phyloP scores from a whole-genome alignment of 2,888 invertebrate genomes.

The Myopa testacea region DNA sequence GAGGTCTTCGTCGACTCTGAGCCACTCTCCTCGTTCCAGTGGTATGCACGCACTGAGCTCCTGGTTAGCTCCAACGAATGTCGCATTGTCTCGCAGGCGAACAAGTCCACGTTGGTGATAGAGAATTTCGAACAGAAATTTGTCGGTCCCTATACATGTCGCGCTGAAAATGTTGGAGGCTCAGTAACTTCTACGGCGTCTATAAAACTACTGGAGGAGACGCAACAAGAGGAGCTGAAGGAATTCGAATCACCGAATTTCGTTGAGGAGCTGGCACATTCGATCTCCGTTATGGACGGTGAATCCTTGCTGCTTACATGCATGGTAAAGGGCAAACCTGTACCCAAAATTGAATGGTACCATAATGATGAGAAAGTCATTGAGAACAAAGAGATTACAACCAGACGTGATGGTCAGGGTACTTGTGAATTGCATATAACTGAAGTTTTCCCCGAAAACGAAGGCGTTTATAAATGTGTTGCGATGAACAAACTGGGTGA shows the following conservation, averaged over 20 bases:
- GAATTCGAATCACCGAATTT: conserved; percentile 82
- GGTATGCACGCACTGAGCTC: conserved; percentile 83
- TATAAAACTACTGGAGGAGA: conserved; percentile 73
- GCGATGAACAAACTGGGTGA: conserved; percentile 87
- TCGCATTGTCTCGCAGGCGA: conserved; percentile 79
- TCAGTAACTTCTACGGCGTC: conserved; percentile 88
- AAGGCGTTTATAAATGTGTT: conserved; percentile 85
- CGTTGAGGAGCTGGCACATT: conserved; percentile 75
- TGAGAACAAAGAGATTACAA: conserved; percentile 82
- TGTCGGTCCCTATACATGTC: conserved; percentile 84
- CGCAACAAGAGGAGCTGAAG: conserved; percentile 70
- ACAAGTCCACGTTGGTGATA: conserved; percentile 83
- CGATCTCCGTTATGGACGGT: conserved; percentile 88
- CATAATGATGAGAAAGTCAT: conserved; percentile 78
- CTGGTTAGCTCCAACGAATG: conserved; percentile 78
- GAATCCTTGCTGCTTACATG: conserved; percentile 83
- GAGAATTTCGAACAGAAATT: conserved; percentile 78
- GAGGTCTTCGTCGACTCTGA: conserved; percentile 82
- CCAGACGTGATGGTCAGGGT: conserved; percentile 82
- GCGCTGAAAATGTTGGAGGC: conserved; percentile 90
- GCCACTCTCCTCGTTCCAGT: conserved; percentile 86
- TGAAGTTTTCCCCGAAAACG: conserved; percentile 92
- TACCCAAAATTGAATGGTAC: conserved; percentile 84
- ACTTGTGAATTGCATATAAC: conserved; percentile 83
- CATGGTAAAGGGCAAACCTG: conserved; percentile 80